A percentile compares a stretch with the other conserved stretches of the same genome.
These are phyloP conservation scores for Stigmatopora argus DNA, from an alignment of 2,113 vertebrate species.

Conservation along the genomic window DNA sequence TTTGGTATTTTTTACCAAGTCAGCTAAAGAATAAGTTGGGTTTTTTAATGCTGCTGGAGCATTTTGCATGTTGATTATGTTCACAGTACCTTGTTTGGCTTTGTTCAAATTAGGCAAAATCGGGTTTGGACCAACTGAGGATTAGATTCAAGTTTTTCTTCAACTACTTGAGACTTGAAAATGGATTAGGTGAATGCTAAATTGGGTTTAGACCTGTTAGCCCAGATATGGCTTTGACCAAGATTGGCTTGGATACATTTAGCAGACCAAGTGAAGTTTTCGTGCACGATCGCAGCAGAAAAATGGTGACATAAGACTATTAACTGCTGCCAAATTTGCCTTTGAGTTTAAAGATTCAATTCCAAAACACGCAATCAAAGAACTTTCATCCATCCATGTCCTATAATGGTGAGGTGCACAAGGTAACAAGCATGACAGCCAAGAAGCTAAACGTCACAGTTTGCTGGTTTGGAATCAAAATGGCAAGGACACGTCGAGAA, in stretches of 20 bases:
- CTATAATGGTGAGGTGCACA: background rate
- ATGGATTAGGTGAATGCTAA: background rate
- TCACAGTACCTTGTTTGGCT: background rate
- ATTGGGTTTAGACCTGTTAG: background rate
- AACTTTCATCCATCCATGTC: background rate
- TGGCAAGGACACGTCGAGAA: background rate
- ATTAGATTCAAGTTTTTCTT: background rate
- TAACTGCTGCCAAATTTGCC: background rate
- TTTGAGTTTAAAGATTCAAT: background rate
- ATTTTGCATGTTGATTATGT: background rate
- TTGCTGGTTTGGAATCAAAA: background rate
- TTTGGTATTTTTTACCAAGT: background rate
- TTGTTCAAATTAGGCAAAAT: background rate
- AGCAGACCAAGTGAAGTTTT: background rate
- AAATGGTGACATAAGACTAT: background rate
- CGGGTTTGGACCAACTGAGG: background rate
- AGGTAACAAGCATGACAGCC: background rate
- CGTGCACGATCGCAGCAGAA: no score
- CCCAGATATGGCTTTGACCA: background rate
- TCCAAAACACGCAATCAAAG: background rate
- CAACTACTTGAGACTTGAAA: background rate
- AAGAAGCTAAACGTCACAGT: constrained; percentile 1
- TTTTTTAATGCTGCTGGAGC: background rate
- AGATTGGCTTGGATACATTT: background rate
- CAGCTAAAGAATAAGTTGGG: background rate